phyloP scores from a whole-genome alignment of 2,888 invertebrate genomes.

The Rhimphoctona megacephalus region DNA sequence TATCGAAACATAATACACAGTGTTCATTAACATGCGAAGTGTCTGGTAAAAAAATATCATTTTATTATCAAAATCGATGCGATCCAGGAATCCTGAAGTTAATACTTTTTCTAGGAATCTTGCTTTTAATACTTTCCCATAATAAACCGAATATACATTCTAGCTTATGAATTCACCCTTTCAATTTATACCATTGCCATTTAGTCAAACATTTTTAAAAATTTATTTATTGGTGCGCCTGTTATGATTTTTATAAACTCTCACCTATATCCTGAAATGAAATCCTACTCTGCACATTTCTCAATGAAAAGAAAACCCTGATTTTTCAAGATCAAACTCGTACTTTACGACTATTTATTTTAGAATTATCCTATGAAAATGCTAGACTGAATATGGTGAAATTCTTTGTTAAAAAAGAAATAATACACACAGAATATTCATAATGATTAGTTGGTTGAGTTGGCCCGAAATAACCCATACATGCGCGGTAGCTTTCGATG shows the following conservation, averaged over 20 bases:
- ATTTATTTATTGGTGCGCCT: too few relatives aligned
- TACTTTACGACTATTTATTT: background rate
- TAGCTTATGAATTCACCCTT: background rate
- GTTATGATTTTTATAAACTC: too few relatives aligned
- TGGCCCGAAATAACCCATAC: constrained; percentile 5
- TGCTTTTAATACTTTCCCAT: too few relatives aligned
- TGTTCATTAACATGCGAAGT: constrained; percentile 1
- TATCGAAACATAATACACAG: constrained; percentile 6
- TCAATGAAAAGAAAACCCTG: background rate
- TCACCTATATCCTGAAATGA: background rate
- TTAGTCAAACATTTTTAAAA: too few relatives aligned
- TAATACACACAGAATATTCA: background rate
- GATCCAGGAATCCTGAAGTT: background rate
- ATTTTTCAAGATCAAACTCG: background rate
- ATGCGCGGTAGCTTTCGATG: constrained; percentile 23
- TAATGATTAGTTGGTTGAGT: constrained; percentile 4
- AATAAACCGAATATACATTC: too few relatives aligned
- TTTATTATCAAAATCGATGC: background rate
- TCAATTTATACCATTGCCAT: background rate
- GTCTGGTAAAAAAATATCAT: background rate
- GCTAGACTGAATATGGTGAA: background rate
- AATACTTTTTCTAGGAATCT: too few relatives aligned
- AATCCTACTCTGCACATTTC: background rate
- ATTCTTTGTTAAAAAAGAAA: background rate
- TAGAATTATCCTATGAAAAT: background rate